Evolutionary conservation across 92 coral and sea anemone species (phyloP), one percentile per base, ranked within the genome.

Genomic region (Porites lobata): DNA sequence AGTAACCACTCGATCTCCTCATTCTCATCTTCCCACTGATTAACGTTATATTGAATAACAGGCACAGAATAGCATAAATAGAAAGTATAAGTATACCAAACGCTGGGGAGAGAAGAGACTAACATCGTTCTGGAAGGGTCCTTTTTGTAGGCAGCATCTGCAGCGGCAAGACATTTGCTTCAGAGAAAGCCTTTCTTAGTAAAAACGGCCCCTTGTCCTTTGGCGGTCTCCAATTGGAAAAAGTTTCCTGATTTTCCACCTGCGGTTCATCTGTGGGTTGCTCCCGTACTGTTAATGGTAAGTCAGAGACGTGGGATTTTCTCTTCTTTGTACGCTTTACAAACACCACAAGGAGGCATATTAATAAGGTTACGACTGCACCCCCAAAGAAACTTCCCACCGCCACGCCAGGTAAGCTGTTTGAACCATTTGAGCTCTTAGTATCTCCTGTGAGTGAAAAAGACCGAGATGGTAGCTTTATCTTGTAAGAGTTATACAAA

Each of bases 371-470:
- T 47, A 81, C 67, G 47, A 53, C 65, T 5, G 38, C 86, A 8
- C 86, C 86, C 2, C 69, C 86, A 81, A 81, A 26, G 68, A 81
- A 81, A 38, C 86, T 24, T 17, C 86, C 86, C 76, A 81, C 10
- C 21, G 77, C 76, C 43, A 81, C 1, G 18, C 77, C 77, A 8
- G 70, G 29, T 12, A 77, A 22, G 77, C 32, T 53, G 21, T 21
- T 26, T 18, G 69, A 29, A 3, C 57, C 7, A 12, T 69, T 10
- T 9, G 19, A 18, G 17, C 77, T 32, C 18, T 59, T 72, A 67
- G 38, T 22, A 8, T 62, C 10, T 65, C 58, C 84, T 79, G 3
- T 50, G 47, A 47, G 20, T 20, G 4, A 10, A 79, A 7, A 65
- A 13, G 13, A 50, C 9, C 7, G 26, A 3, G n/a, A 22, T 57